A percentile compares a stretch with the other conserved stretches of the same genome.
Conservation (phyloP, 2,888 invertebrate species). For the Leptopilina myrica region DNA sequence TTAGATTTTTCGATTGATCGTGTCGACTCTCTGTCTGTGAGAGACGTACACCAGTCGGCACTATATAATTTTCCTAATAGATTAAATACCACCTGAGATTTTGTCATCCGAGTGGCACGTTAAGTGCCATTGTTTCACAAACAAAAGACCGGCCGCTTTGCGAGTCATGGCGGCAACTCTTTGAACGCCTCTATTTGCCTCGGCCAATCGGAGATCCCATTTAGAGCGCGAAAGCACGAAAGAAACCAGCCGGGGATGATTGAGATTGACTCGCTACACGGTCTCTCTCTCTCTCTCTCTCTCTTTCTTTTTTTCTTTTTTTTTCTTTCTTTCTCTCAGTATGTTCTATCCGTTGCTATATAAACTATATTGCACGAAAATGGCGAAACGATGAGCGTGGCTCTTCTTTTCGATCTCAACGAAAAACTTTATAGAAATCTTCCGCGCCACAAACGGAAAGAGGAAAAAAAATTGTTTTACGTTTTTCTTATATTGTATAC, state of each 20-base stretch:
- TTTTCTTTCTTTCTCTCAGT: no score
- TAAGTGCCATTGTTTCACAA: conserved; percentile 76
- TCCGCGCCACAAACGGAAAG: not conserved
- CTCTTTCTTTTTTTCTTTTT: no score
- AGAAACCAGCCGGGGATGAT: conserved; percentile 71
- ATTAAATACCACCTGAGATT: conserved; percentile 68
- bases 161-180: conserved; percentile 75
- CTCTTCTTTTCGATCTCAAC: conserved; percentile 8
- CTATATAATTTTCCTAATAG: conserved; percentile 72
- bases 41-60: no score
- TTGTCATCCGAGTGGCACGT: conserved; percentile 71
- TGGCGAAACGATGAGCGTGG: conserved; percentile 31
- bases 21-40: conserved; percentile 21
- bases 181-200: conserved; percentile 70
- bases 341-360: conserved; percentile 38
- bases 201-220: conserved; percentile 70
- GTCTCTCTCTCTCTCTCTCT: conserved; percentile 31
- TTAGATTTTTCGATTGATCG: conserved; percentile 43
- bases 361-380: conserved; percentile 38
- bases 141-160: conserved; percentile 73
- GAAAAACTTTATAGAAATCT: conserved; percentile 1
- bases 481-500: conserved; percentile 3
- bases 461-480: not conserved
- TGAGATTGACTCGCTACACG: conserved; percentile 64
- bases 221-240: conserved; percentile 69